Evolutionary conservation across 2,113 vertebrate species (phyloP).

Genomic region (Myocastor coypus): DNA sequence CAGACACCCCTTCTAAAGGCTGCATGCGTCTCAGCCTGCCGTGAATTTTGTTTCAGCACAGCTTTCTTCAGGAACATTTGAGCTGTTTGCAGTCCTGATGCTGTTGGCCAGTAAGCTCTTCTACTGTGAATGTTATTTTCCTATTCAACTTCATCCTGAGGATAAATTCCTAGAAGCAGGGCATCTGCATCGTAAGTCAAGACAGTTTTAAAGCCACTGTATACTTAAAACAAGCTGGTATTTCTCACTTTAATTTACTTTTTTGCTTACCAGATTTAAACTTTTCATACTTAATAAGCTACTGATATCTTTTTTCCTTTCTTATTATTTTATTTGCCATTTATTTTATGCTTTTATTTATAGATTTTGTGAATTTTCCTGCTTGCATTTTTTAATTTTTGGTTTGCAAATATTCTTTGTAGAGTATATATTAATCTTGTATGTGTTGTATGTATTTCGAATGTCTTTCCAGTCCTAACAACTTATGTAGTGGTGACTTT

Average conservation of each 20-base stretch:
- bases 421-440: background rate
- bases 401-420: background rate
- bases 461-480: background rate
- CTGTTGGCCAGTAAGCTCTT: background rate
- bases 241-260: background rate
- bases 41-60: background rate
- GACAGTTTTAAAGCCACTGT: background rate
- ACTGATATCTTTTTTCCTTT: background rate
- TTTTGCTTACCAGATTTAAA: background rate
- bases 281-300: background rate
- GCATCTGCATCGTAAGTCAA: background rate
- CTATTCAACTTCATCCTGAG: background rate
- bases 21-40: background rate
- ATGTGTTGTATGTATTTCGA: background rate
- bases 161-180: background rate
- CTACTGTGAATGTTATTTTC: background rate
- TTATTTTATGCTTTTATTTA: constrained; percentile 21
- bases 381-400: background rate
- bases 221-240: background rate
- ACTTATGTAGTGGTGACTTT: background rate
- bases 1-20: background rate
- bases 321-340: background rate
- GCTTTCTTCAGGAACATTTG: background rate
- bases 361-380: background rate
- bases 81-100: background rate